These are phyloP conservation scores for Todiramphus chloris DNA, from an alignment of 2,113 vertebrate species.

Conservation along the genomic window DNA sequence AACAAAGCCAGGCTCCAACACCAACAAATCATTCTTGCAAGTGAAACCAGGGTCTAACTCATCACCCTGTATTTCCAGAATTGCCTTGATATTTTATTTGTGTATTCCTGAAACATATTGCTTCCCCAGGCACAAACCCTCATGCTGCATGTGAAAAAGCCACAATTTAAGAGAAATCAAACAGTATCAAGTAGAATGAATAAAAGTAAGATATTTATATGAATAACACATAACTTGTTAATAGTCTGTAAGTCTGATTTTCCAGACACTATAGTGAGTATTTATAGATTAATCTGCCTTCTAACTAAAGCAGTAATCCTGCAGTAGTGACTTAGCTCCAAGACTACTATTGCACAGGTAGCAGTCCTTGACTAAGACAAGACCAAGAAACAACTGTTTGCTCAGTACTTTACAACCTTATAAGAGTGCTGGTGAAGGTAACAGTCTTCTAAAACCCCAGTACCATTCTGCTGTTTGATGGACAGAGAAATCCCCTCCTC, in stretches of 20 bases:
- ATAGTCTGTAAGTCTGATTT: not conserved
- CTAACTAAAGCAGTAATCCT: not conserved
- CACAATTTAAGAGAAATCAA: not conserved
- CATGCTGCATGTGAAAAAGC: not conserved
- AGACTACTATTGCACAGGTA: not conserved
- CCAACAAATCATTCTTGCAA: not conserved
- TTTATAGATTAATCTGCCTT: not conserved
- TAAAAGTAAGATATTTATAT: not conserved
- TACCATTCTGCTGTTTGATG: not conserved
- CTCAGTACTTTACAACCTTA: not conserved
- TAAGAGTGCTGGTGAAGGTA: not conserved
- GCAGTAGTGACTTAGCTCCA: not conserved
- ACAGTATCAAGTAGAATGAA: not conserved
- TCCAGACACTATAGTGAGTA: not conserved
- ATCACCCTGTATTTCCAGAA: not conserved
- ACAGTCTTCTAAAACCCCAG: not conserved
- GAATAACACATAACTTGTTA: not conserved
- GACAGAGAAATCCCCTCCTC: not conserved
- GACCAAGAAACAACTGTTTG: too few species aligned
- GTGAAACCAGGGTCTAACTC: not conserved
- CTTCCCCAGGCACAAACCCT: not conserved
- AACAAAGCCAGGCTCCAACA: not conserved
- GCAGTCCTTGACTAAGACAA: not conserved
- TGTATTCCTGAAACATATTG: not conserved
- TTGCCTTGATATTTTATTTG: not conserved